Evolutionary conservation across 2,888 invertebrate genomes (phyloP).

Genomic region (Ceramica pisi): DNA sequence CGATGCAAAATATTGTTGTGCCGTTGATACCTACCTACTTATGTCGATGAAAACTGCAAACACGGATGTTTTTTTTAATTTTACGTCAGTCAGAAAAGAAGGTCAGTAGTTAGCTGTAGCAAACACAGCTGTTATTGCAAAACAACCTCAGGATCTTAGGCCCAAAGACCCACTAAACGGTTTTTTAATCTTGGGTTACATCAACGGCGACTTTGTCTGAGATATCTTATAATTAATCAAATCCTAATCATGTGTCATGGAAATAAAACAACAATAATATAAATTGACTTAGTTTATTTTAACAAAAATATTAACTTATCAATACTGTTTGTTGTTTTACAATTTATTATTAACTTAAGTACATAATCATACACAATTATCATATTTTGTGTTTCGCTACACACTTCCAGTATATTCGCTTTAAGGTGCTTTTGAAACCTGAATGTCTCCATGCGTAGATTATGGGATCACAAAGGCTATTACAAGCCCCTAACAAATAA

Average conservation of each 20-base stretch:
- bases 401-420: constrained; percentile 79
- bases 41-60: constrained; percentile 34
- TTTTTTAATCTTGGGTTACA: neutral
- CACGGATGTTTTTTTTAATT: constrained; percentile 49
- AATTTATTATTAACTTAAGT: constrained; percentile 28
- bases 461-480: constrained; percentile 91
- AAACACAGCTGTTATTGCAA: constrained; percentile 34
- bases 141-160: constrained; percentile 5
- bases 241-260: constrained; percentile 2
- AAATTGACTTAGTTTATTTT: constrained; percentile 38
- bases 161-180: constrained; percentile 5
- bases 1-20: constrained; percentile 11
- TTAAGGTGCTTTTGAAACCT: constrained; percentile 88
- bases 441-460: constrained; percentile 93
- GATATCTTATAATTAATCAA: constrained; percentile 3
- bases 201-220: neutral
- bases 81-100: constrained; percentile 29
- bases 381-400: constrained; percentile 66
- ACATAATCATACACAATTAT: constrained; percentile 1
- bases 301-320: constrained; percentile 27
- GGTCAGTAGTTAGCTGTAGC: constrained; percentile 20
- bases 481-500: constrained; percentile 89
- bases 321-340: constrained; percentile 48
- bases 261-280: constrained; percentile 44
- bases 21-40: neutral